Conservation (phyloP, 2,888 invertebrate species). For the Rhogogaster chlorosoma region DNA sequence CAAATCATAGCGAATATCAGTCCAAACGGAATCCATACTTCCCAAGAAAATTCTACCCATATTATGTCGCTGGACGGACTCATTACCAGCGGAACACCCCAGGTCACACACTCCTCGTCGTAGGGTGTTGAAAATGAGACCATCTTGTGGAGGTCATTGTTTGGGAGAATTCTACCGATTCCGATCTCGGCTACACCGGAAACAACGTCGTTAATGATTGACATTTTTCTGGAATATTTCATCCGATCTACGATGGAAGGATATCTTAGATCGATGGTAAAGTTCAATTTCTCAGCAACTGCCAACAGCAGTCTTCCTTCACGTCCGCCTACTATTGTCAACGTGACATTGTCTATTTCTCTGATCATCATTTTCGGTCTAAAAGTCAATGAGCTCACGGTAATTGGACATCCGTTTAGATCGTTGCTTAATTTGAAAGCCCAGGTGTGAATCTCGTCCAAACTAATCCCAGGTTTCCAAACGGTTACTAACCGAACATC, state of each 20-base stretch:
- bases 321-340: conserved; percentile 6
- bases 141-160: background rate
- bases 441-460: conserved; percentile 1
- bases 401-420: conserved; percentile 15
- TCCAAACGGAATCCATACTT: background rate
- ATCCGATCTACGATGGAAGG: background rate
- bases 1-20: background rate
- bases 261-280: background rate
- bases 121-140: conserved; percentile 1
- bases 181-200: conserved; percentile 8
- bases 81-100: conserved; percentile 34
- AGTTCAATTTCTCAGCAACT: conserved; percentile 20
- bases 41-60: conserved; percentile 19
- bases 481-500: background rate
- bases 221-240: conserved; percentile 17
- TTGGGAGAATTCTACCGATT: conserved; percentile 15
- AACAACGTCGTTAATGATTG: conserved; percentile 1
- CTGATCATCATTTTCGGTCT: conserved; percentile 18
- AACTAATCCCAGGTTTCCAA: conserved; percentile 13
- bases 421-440: background rate
- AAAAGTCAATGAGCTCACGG: conserved; percentile 3
- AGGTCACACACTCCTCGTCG: conserved; percentile 29
- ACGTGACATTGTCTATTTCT: background rate
- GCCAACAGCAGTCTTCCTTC: conserved; percentile 27
- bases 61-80: background rate